Evolutionary conservation across 1,140 invertebrate genomes (phyloP).

Genomic region (Zophobas atratus): DNA sequence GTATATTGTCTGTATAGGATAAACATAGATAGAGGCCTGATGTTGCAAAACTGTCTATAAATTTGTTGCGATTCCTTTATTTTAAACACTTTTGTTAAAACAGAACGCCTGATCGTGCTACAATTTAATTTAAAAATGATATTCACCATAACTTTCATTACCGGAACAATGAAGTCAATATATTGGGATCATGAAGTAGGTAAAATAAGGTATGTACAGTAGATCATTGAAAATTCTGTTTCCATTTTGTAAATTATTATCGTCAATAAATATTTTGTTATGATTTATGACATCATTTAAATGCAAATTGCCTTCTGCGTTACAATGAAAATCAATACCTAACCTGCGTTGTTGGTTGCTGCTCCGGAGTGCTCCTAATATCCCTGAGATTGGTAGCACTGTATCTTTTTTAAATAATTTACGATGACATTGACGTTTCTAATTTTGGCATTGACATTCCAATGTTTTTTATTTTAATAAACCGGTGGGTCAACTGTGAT

Average conservation of each 20-base stretch:
- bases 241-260: slow-evolving; percentile 12
- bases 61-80: background rate
- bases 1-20: background rate
- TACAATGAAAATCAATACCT: background rate
- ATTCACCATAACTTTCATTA: background rate
- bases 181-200: slow-evolving; percentile 45
- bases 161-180: slow-evolving; percentile 44
- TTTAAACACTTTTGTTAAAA: no score
- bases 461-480: no score
- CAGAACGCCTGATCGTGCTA: no score
- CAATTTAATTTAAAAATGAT: no score
- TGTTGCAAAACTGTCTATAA: background rate
- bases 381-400: background rate
- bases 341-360: background rate
- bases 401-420: background rate
- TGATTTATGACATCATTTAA: slow-evolving; percentile 6
- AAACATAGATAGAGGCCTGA: background rate
- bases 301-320: background rate
- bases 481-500: no score
- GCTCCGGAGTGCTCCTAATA: background rate
- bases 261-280: slow-evolving; percentile 29
- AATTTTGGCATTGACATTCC: no score
- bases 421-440: background rate
- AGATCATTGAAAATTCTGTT: slow-evolving; percentile 25
- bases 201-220: slow-evolving; percentile 29